Conservation (phyloP, 1,140 invertebrate genomes). For the Hestina assimilis region DNA sequence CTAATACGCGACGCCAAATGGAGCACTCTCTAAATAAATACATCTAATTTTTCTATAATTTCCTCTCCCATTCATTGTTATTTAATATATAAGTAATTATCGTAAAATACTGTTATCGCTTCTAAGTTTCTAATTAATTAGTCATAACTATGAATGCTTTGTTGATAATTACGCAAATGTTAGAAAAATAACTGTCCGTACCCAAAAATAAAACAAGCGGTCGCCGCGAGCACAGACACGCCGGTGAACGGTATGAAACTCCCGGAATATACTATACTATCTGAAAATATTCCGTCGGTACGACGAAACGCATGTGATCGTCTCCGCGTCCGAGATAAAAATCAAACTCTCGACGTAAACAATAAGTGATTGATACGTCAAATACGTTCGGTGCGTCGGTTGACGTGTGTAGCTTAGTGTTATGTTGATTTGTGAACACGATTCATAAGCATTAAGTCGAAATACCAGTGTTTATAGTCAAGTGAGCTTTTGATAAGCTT, state of each 20-base stretch:
- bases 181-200: conserved; percentile 45
- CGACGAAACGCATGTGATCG: conserved; percentile 30
- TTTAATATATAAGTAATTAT: conserved; percentile 10
- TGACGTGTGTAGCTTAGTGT: conserved; percentile 1
- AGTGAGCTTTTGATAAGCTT: conserved; percentile 17
- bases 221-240: conserved; percentile 46
- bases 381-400: neutral
- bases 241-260: conserved; percentile 29
- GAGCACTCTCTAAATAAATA: conserved; percentile 34
- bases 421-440: neutral
- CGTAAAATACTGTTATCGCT: conserved; percentile 19
- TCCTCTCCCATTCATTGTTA: conserved; percentile 17
- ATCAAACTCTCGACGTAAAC: conserved; percentile 34
- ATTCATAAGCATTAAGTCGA: neutral
- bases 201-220: conserved; percentile 68
- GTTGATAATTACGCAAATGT: conserved; percentile 62
- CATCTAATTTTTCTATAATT: conserved; percentile 35
- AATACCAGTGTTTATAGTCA: conserved; percentile 17
- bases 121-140: conserved; percentile 25
- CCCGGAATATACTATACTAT: conserved; percentile 52
- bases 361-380: conserved; percentile 28
- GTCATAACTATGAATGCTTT: conserved; percentile 40
- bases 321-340: neutral
- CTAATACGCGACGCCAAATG: conserved; percentile 33
- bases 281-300: conserved; percentile 54